A percentile compares a stretch with the other conserved stretches of the same genome.
Conservation (phyloP, 2,888 invertebrate species). For the Flexamia atlantica region DNA sequence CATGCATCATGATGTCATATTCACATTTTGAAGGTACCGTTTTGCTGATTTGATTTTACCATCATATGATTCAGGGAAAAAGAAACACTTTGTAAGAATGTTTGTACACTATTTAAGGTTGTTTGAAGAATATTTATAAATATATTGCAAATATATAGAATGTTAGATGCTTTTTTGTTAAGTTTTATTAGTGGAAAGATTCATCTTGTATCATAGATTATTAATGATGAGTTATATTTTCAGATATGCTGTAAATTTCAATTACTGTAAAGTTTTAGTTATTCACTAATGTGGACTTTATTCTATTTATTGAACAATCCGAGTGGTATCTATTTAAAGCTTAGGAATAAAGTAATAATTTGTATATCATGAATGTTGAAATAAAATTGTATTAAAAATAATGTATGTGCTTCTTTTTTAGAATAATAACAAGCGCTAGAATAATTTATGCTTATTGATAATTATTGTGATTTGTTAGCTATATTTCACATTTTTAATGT, state of each 20-base stretch:
- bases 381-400: neutral
- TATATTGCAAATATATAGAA: neutral
- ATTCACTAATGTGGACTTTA: too few relatives aligned
- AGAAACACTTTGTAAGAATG: neutral
- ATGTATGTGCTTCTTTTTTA: neutral
- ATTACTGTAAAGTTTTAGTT: neutral
- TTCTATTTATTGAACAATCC: neutral
- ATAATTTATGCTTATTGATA: conserved; percentile 2
- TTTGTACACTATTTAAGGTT: conserved; percentile 15
- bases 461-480: conserved; percentile 28
- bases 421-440: neutral
- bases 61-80: neutral
- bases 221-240: neutral
- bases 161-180: neutral
- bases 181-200: neutral
- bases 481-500: conserved; percentile 12
- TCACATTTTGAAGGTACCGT: neutral
- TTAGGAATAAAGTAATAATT: neutral
- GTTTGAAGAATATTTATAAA: neutral
- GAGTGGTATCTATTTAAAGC: neutral
- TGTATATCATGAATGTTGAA: neutral
- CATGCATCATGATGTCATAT: too few relatives aligned
- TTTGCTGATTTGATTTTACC: neutral
- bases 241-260: neutral
- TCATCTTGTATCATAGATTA: neutral